Evolutionary conservation across 2,888 invertebrate species (phyloP), one percentile per base, ranked within the genome.

Genomic region (Epinotia nisella): DNA sequence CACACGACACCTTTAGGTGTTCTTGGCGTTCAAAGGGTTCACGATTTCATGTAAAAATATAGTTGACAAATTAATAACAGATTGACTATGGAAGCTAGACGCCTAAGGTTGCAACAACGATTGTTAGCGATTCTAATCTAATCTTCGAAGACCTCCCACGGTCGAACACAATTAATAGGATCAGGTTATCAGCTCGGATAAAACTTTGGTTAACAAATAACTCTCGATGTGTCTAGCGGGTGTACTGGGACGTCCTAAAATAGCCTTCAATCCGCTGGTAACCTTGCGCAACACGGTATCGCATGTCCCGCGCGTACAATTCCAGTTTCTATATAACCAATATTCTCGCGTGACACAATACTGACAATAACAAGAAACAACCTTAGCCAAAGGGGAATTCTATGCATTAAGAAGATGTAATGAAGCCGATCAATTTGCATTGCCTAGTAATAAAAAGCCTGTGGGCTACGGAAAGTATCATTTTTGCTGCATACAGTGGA

Each of bases 201-300:
- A 60, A 55, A 53, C 29, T 66, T 59, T 13, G 49, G 72, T 68
- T 58, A 53, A 68, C 51, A 73, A 68, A 73, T 73, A 58, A 59
- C 59, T 60, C 35, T 21, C 41, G 55, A 55, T 70, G 61, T 61
- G 56, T 49, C 45, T 60, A 59, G 69, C 59, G 29, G 51, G 35
- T 29, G 39, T 64, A 59, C 70, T 49, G 56, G 62, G 60, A 60
- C 64, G 65, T 70, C 61, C 65, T 66, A 70, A 74, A 74, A 74
- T 74, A 71, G 55, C 66, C 66, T 74, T 67, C 74, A 74, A 74
- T 74, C 67, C 51, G 45, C 64, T 53, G 65, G 51, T 64, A 67
- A 74, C 67, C 71, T 74, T 62, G 71, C 58, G 71, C 67, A 19
- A 15, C 19, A 74, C 74, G 65, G 74, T 66, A 70, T 73, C 72